Evolutionary conservation across 2,113 vertebrate species (phyloP), one percentile per base, ranked within the genome.

Genomic region (Eidolon helvum): DNA sequence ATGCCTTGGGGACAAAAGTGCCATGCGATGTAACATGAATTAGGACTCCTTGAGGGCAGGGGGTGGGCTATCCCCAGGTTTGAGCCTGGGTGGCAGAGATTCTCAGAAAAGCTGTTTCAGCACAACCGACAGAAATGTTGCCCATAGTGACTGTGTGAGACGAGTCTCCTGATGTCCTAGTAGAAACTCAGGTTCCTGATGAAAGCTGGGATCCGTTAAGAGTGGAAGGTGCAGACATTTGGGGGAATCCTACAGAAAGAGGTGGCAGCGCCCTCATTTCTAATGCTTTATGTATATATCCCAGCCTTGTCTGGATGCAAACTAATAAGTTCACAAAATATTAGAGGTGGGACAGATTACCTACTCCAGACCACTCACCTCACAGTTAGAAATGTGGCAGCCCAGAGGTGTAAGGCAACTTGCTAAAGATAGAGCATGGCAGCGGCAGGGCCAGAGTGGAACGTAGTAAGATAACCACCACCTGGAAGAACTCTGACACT

Each of bases 251-350:
- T 91, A n/a, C 12, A 69, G 9, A 28, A 61, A 91, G 24, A 59
- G n/a, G 59, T 33, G 22, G 15, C 33, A 33, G 9, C 7, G 19
- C 40, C 38, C 48, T 90, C 14, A 18, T 53, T 48, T 57, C 43
- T 22, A 28, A 3, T 53, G 24, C 35, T 66, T 82, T 35, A 35
- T 38, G n/a, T 30, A n/a, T 6, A 48, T 21, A 48, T 21, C 7
- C 59, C 40, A 83, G 74, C 24, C 66, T 78, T 1, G 16, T 77
- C 45, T 66, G 65, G 35, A 87, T 40, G 7, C 43, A 71, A 88
- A 78, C 30, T 75, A n/a, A 50, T 28, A 84, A 68, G 57, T 68
- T 83, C 79, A 92, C 57, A 83, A 68, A 86, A 26, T 33, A 26
- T 28, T 40, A 78, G 74, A 68, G 69, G 63, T 78, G 6, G 69